Base-by-base conservation (phyloP, 2,797 vertebrate genomes). In the Carduelis carduelis region DNA sequence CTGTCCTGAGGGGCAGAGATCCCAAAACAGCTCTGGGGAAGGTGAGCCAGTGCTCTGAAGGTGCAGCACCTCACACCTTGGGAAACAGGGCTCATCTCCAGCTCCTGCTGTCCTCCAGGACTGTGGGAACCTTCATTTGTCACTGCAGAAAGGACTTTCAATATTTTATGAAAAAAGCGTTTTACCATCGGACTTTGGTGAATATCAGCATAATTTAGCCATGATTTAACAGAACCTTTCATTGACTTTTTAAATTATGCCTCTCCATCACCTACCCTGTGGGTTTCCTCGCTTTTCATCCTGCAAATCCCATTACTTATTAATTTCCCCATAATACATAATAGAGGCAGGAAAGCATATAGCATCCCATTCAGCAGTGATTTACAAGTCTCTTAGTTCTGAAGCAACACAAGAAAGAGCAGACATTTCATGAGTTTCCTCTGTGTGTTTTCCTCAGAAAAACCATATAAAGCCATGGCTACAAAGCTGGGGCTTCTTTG, bases 141-240 rank as follows among this genome's bases (percentile, higher is more conserved):
- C 93, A 95, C 92, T 61, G 78, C 77, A 74, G 84, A 97, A 95
- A 96, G 89, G 94, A 95, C 76, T 91, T 96, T 97, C 96, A 97
- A 95, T 98, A 96, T 98, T 98, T 98, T 96, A 98, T 97, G 93
- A 95, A 97, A 87, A 43, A 96, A 92, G 83, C 52, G 37, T 97
- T 98, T 96, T 91, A 90, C 85, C 95, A 81, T 59, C 95, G 59
- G 93, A 82, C 82, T 96, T 97, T 69, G 84, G 91, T 96, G 93
- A 88, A 88, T 94, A 95, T 96, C 93, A 97, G 95, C 94, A 93
- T 97, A 96, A 98, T 97, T 97, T 97, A 96, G 90, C 87, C 37
- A 63, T 97, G 97, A 97, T 98, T 98, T 98, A 98, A 96, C 96
- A 20, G 97, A 94, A 97, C 95, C 97, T 97, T 98, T 97, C 97